phyloP scores from a whole-genome alignment of 2,888 invertebrate species.

The Pemphredon lugubris region DNA sequence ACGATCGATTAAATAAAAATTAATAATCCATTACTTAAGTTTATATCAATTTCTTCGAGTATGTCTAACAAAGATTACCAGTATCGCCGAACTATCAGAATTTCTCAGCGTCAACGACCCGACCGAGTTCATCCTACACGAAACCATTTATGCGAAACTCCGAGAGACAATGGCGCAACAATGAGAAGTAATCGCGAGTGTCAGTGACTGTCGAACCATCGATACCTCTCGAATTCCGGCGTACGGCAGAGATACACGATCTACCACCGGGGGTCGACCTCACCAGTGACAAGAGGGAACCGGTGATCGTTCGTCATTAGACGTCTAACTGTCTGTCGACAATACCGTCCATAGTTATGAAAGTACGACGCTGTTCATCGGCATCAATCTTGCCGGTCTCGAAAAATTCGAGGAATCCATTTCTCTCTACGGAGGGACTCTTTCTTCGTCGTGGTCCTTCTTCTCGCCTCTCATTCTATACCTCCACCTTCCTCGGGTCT shows the following conservation, averaged over 20 bases:
- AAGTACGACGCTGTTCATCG: conserved; percentile 49
- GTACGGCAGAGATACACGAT: conserved; percentile 40
- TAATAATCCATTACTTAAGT: too few relatives aligned
- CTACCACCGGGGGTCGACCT: conserved; percentile 44
- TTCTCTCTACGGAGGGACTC: conserved; percentile 44
- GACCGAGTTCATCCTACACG: too few relatives aligned
- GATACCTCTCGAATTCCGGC: conserved; percentile 32
- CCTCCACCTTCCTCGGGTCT: conserved; percentile 33
- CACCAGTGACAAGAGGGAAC: conserved; percentile 21
- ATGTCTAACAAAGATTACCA: too few relatives aligned
- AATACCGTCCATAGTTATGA: conserved; percentile 52
- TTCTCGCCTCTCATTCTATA: conserved; percentile 57
- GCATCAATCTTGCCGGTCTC: conserved; percentile 68
- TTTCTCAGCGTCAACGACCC: too few relatives aligned
- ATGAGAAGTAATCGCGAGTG: conserved; percentile 38
- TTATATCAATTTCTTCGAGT: too few relatives aligned
- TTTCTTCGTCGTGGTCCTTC: conserved; percentile 34
- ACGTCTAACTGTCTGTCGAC: conserved; percentile 55
- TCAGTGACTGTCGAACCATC: conserved; percentile 27
- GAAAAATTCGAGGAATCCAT: conserved; percentile 72
- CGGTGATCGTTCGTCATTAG: conserved; percentile 57
- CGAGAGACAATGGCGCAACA: not conserved
- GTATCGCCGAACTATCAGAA: too few relatives aligned
- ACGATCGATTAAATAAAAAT: too few relatives aligned
- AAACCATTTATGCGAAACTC: not conserved